A percentile compares a stretch with the other conserved stretches of the same genome.
phyloP scores from a whole-genome alignment of 2,888 invertebrate genomes.

The Phorcus lineatus region DNA sequence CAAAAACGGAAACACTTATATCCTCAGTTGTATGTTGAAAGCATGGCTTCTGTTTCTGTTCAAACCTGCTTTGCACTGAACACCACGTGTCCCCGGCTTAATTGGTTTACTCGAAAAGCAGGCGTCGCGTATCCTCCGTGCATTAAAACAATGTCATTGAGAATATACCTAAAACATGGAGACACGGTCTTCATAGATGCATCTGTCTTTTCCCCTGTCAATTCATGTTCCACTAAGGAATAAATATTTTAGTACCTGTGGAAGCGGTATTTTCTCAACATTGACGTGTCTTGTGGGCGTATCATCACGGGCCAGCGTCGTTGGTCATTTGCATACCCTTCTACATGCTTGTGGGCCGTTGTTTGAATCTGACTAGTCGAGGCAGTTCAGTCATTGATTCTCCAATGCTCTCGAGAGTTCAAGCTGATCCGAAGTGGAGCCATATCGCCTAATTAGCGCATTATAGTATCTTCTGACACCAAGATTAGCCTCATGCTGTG shows the following conservation, averaged over 20 bases:
- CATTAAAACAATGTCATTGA: no score
- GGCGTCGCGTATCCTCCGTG: no score
- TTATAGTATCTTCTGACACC: neutral
- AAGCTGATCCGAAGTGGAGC: neutral
- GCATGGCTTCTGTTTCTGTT: no score
- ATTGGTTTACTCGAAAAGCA: no score
- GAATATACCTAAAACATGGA: no score
- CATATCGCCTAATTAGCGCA: slow-evolving; percentile 16
- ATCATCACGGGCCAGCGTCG: neutral
- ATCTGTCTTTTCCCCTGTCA: neutral
- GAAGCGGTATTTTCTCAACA: neutral
- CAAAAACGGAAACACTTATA: no score
- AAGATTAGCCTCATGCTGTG: neutral
- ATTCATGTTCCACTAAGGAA: neutral
- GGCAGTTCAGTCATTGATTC: neutral
- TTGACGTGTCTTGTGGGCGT: neutral
- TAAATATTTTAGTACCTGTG: neutral
- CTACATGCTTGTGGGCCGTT: neutral
- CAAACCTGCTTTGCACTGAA: no score
- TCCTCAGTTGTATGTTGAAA: no score
- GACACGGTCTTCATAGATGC: no score
- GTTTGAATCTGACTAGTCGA: neutral
- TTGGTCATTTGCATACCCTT: slow-evolving; percentile 1
- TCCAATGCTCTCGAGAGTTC: neutral
- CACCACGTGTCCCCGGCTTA: no score